Conservation (phyloP, 2,797 vertebrate genomes). For the Neosilurus hyrtlii region DNA sequence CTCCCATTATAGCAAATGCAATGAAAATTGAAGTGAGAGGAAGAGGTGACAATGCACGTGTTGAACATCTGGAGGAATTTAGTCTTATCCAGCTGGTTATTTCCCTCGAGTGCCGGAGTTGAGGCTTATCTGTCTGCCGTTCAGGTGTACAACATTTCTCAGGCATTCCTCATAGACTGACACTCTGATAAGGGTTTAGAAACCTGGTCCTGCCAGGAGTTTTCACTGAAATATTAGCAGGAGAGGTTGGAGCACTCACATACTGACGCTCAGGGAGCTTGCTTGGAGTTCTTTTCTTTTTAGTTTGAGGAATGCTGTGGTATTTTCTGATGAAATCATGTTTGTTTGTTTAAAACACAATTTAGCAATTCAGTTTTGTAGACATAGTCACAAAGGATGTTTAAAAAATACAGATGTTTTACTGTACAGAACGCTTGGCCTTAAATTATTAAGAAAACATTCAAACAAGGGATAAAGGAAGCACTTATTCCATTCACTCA, state of each 20-base stretch:
- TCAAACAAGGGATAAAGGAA: background rate
- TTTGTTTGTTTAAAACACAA: background rate
- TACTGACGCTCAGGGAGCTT: background rate
- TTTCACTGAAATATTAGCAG: conserved; percentile 41
- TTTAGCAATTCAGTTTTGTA: background rate
- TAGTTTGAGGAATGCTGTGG: background rate
- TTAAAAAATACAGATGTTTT: background rate
- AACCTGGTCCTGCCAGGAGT: conserved; percentile 21
- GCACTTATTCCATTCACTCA: too few relatives aligned
- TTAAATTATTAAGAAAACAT: background rate
- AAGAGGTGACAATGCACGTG: conserved; percentile 32
- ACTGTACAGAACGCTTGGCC: background rate
- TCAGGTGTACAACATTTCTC: conserved; percentile 50
- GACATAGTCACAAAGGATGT: background rate
- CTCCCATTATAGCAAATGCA: background rate
- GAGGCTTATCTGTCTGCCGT: conserved; percentile 42
- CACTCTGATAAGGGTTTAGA: conserved; percentile 39
- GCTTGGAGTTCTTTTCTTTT: background rate
- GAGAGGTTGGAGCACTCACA: background rate
- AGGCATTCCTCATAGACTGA: conserved; percentile 45
- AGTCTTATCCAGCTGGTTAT: conserved; percentile 51
- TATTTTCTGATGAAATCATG: background rate
- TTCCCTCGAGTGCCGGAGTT: conserved; percentile 46
- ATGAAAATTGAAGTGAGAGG: background rate
- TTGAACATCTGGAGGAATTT: conserved; percentile 47